Base-by-base conservation (phyloP, 2,113 vertebrate genomes). In the Brevimyrus niger region DNA sequence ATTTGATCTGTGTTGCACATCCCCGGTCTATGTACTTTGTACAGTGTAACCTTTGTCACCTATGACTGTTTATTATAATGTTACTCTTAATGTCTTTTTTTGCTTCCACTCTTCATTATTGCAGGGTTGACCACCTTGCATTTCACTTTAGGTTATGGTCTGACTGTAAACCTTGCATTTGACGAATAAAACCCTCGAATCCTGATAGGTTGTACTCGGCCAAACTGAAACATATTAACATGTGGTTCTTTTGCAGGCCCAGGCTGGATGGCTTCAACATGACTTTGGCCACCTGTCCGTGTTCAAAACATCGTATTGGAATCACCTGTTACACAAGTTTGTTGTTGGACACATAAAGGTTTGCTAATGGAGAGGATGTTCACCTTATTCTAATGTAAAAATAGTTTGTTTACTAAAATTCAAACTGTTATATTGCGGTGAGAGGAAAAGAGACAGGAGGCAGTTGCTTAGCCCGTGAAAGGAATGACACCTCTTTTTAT, bases 311-410 rank as follows among this genome's bases (percentile, higher is more conserved):
- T 96, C 97, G 4, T 92, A 50, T 0, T 96, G 96, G 96, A 97
- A 97, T 93, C 97, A 97, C 91, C 91, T 94, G 92, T 55, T 96
- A 1, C 97, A 97, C 91, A 95, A 96, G 55, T 97, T 97, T 0
- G 95, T 97, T 82, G 96, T 97, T 0, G 96, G 97, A 90, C 97
- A 97, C 15, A 92, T 97, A 90, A 97, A 97, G 96, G 97, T 97
- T 91, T 88, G 58, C 21, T 48, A 35, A 46, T 48, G 4, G n/a
- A 10, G 7, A 53, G 46, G 19, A 8, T 27, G 11, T 21, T 44
- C 2, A 23, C 17, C 11, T 83, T 76, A 17, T 19, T 38, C 69
- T 42, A 42, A 17, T 80, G 73, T 2, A 80, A 42, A 76, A 4
- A 38, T 31, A 31, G 23, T 31, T 38, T 76, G 11, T 4, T 17